Percentiles rank a stretch among this genome's conserved stretches.
phyloP scores from a whole-genome alignment of 2,888 invertebrate species.

The Ceriagrion tenellum region DNA sequence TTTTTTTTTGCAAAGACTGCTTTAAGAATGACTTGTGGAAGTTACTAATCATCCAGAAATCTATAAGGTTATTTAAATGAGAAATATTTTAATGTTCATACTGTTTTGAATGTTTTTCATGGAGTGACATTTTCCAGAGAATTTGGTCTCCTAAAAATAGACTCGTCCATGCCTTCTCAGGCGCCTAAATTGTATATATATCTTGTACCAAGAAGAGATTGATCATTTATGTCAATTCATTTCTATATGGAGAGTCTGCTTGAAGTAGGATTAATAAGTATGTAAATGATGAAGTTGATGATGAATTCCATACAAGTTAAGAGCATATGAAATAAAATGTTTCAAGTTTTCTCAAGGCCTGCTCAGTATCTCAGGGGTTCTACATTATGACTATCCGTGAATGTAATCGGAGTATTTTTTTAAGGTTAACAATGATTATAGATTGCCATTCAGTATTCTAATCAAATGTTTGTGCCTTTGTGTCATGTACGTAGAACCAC shows the following conservation, averaged over 20 bases:
- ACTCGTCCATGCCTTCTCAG: background rate
- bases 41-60: background rate
- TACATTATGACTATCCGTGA: too few species aligned
- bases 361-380: too few species aligned
- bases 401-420: too few species aligned
- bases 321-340: slow-evolving; percentile 24
- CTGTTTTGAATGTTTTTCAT: background rate
- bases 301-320: slow-evolving; percentile 50
- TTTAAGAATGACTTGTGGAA: background rate
- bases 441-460: too few species aligned
- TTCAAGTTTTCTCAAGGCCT: background rate
- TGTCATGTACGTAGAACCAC: too few species aligned
- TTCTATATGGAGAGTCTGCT: background rate
- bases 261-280: slow-evolving; percentile 30
- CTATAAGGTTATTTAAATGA: background rate
- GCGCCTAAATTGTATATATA: slow-evolving; percentile 14
- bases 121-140: background rate
- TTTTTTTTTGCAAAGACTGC: background rate
- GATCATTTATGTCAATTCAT: background rate
- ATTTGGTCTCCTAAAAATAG: background rate
- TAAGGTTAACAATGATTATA: too few species aligned
- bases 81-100: background rate
- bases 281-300: slow-evolving; percentile 38
- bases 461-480: too few species aligned
- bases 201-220: background rate